Conservation (phyloP, 2,797 vertebrate species). For the Lepus townsendii region DNA sequence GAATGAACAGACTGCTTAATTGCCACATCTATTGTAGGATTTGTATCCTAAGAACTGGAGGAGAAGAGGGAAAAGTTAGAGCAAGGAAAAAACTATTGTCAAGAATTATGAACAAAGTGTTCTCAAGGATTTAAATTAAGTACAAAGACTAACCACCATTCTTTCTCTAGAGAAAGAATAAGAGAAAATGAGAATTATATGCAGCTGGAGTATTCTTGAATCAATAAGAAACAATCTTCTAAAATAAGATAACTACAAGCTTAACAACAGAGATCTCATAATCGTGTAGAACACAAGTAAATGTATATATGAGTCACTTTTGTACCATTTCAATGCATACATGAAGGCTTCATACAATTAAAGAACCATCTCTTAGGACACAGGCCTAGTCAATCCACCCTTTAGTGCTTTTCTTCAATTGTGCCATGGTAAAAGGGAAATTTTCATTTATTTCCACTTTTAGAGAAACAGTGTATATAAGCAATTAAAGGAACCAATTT, state of each 20-base stretch:
- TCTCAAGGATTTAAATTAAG: constrained; percentile 45
- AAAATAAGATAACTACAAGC: constrained; percentile 44
- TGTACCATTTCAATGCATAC: neutral
- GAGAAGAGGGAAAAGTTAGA: constrained; percentile 25
- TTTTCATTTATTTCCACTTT: constrained; percentile 47
- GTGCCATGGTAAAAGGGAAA: neutral
- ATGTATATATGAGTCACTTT: constrained; percentile 30
- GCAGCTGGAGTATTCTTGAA: neutral
- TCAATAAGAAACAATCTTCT: constrained; percentile 32
- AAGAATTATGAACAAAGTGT: neutral
- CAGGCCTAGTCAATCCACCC: neutral
- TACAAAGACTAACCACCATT: constrained; percentile 51
- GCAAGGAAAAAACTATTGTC: constrained; percentile 9
- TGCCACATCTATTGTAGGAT: neutral
- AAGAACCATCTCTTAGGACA: neutral
- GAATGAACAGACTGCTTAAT: neutral
- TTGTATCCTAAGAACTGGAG: neutral
- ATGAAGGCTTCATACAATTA: constrained; percentile 45
- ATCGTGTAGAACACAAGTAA: constrained; percentile 49
- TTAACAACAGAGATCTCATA: constrained; percentile 31
- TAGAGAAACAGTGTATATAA: constrained; percentile 22
- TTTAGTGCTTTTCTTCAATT: constrained; percentile 19
- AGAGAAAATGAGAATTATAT: constrained; percentile 44
- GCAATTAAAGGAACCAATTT: constrained; percentile 34
- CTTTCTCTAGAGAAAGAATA: constrained; percentile 52